Evolutionary conservation across 2,113 vertebrate species (phyloP), one percentile per base, ranked within the genome.

Genomic region (Anhinga anhinga): DNA sequence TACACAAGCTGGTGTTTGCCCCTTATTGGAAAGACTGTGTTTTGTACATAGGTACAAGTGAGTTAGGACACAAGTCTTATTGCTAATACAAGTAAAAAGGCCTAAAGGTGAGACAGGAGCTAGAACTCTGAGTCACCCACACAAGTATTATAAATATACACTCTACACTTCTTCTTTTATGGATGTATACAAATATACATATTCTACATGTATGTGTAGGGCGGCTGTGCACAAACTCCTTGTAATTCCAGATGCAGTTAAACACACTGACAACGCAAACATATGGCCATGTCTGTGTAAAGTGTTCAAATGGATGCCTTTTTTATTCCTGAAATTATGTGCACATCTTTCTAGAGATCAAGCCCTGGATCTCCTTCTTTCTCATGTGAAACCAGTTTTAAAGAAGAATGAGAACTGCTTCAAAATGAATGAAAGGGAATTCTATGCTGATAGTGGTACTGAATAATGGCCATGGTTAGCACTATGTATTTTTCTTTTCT

Each of bases 341-440:
- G 49, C 80, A 53, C 53, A 78, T 62, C 21, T 65, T 90, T 92
- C 53, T 70, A 38, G 62, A 66, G 58, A 83, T 83, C 45, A 40
- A 44, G 19, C 10, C 66, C 36, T 76, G 36, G 16, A 81, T 95
- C 36, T 77, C 38, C 47, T 58, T 79, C 34, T 73, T 29, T 56
- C 42, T 86, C n/a, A 50, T n/a, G 38, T 81, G n/a, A 86, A 92
- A 58, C 17, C 25, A 66, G 40, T 90, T 88, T 86, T 83, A 73
- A 88, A 90, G 53, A 86, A 90, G 82, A 86, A 92, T 53, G 17
- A 80, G 40, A 95, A 93, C 44, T 34, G 10, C n/a, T 92, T 85
- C 53, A 80, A 80, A 90, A 90, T 25, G 30, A 93, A 72, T 61
- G 36, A 95, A 93, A 82, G 34, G 29, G 40, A 91, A 82, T 82